phyloP scores from a whole-genome alignment of 2,113 vertebrate species.

The Leptocoma aspasia region DNA sequence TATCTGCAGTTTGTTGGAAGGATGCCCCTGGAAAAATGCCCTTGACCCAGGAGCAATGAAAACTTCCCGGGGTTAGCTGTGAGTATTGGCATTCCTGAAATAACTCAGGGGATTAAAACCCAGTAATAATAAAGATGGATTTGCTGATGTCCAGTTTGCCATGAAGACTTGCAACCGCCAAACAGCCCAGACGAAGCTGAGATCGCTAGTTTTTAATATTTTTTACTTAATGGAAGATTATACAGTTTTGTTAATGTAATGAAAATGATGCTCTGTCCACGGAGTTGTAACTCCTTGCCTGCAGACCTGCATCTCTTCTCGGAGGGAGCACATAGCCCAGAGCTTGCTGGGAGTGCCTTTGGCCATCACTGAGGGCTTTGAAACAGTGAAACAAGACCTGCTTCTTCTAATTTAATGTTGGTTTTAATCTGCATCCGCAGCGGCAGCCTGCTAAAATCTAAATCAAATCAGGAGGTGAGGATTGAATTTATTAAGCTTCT shows the following conservation, averaged over 20 bases:
- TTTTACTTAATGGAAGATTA: not conserved
- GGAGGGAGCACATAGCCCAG: not conserved
- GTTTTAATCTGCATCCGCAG: not conserved
- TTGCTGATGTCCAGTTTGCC: not conserved
- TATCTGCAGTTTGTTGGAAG: not conserved
- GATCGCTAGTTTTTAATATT: not conserved
- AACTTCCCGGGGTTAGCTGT: not conserved
- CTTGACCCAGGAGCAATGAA: not conserved
- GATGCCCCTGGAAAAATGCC: not conserved
- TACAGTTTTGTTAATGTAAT: not conserved
- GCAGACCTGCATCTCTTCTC: not conserved
- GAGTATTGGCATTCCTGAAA: slow-evolving; percentile 3
- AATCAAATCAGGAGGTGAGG: not conserved
- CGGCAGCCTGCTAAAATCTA: not conserved
- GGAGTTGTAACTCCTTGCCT: not conserved
- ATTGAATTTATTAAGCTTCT: not conserved
- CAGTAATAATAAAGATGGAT: not conserved
- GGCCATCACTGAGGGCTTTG: not conserved
- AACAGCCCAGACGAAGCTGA: not conserved
- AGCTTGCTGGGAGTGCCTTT: not conserved
- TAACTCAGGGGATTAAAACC: not conserved
- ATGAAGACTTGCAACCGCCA: not conserved
- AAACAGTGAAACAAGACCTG: not conserved
- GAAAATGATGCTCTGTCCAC: not conserved
- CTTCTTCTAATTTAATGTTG: not conserved